These are phyloP conservation scores for Heliconius ismenius DNA, from an alignment of 2,888 invertebrate genomes.

Conservation along the genomic window DNA sequence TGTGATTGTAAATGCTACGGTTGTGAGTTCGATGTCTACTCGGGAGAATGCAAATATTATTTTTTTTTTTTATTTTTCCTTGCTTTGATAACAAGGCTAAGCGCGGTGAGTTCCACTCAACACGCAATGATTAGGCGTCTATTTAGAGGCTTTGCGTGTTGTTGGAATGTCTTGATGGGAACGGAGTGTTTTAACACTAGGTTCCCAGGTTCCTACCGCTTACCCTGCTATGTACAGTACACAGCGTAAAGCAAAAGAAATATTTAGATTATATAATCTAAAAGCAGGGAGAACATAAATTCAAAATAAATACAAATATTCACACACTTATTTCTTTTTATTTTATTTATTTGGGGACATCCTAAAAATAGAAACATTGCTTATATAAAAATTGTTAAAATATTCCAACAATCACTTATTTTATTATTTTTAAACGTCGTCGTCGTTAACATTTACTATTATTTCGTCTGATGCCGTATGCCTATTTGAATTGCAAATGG, in stretches of 20 bases:
- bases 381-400: background rate
- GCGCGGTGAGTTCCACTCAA: background rate
- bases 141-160: too few relatives aligned
- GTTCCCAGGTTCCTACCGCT: background rate
- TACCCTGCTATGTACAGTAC: background rate
- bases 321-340: too few relatives aligned
- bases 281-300: too few relatives aligned
- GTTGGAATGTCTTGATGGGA: background rate
- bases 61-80: background rate
- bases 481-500: conserved; percentile 12
- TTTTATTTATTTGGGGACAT: background rate
- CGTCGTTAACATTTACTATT: background rate
- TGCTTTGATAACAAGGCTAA: background rate
- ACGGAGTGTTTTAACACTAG: background rate
- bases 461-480: background rate
- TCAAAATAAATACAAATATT: too few relatives aligned
- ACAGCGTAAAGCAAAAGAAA: too few relatives aligned
- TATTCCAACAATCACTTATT: background rate
- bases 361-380: background rate
- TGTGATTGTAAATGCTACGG: background rate
- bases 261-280: too few relatives aligned
- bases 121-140: background rate
- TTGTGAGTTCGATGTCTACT: background rate
- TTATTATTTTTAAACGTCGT: background rate
- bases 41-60: background rate